Conservation (phyloP, 2,113 vertebrate species). For the Empidonax alnorum region DNA sequence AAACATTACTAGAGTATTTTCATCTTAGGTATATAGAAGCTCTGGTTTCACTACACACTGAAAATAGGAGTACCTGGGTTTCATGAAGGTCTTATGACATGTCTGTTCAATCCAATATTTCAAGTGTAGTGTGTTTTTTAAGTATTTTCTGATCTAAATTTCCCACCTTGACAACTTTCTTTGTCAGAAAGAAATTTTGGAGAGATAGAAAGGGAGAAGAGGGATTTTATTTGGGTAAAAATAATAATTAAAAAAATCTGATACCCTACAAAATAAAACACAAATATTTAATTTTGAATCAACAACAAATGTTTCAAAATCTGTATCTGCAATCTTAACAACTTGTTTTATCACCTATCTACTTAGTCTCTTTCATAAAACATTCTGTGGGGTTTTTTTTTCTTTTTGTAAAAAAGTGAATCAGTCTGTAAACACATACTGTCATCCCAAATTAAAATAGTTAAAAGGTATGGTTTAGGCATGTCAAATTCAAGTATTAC, state of each 20-base stretch:
- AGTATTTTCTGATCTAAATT: neutral
- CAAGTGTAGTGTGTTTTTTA: neutral
- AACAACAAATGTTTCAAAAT: neutral
- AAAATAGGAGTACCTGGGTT: neutral
- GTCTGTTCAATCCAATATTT: neutral
- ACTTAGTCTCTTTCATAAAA: neutral
- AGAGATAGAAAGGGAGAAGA: neutral
- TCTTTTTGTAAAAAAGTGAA: neutral
- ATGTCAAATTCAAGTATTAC: neutral
- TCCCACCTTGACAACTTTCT: neutral
- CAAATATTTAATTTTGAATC: neutral
- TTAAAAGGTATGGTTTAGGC: neutral
- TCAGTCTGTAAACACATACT: neutral
- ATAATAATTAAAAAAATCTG: neutral
- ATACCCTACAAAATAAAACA: neutral
- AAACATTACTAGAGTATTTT: neutral
- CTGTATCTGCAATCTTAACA: neutral
- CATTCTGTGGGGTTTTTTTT: neutral
- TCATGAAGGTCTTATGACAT: neutral
- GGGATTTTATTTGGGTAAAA: neutral
- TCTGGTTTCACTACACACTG: neutral
- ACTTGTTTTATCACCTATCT: neutral
- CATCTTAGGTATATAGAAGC: neutral
- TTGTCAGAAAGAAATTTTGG: neutral
- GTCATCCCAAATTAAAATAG: neutral